Percentiles rank a stretch among this genome's conserved stretches.
Evolutionary conservation across 2,113 vertebrate species (phyloP).

Genomic region (Ammodytes marinus): DNA sequence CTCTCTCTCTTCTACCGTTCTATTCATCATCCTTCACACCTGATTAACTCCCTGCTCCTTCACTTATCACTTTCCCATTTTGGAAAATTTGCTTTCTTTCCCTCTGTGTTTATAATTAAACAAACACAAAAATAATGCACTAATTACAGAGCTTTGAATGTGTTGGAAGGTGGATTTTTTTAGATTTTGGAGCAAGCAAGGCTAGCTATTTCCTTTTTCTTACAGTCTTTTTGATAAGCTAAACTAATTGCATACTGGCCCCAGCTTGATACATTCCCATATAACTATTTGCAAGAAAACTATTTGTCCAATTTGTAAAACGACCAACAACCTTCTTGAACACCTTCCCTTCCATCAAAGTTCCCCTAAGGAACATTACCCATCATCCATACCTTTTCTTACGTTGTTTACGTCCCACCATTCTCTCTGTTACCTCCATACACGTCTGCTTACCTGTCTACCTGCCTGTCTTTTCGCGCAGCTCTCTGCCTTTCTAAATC

Average conservation of each 20-base stretch:
- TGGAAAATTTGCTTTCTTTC: background rate
- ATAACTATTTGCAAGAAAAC: background rate
- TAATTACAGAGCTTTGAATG: background rate
- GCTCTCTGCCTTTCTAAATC: constrained; percentile 7
- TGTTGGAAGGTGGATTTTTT: background rate
- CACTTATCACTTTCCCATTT: background rate
- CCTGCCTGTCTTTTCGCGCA: background rate
- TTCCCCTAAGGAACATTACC: background rate
- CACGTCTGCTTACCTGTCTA: background rate
- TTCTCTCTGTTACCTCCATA: background rate
- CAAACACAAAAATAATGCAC: background rate
- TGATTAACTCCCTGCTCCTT: background rate
- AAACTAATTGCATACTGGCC: background rate
- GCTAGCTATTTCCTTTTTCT: background rate
- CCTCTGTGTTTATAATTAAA: background rate
- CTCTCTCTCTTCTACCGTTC: background rate
- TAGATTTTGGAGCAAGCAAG: background rate
- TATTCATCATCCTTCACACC: background rate
- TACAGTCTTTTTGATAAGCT: background rate
- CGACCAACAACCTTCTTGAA: background rate
- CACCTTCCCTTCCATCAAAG: constrained; percentile 3
- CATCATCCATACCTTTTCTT: background rate
- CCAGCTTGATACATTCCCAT: constrained; percentile 10
- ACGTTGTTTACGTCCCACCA: background rate
- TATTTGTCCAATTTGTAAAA: background rate